phyloP scores from a whole-genome alignment of 2,113 vertebrate genomes.

The Hemicordylus capensis region DNA sequence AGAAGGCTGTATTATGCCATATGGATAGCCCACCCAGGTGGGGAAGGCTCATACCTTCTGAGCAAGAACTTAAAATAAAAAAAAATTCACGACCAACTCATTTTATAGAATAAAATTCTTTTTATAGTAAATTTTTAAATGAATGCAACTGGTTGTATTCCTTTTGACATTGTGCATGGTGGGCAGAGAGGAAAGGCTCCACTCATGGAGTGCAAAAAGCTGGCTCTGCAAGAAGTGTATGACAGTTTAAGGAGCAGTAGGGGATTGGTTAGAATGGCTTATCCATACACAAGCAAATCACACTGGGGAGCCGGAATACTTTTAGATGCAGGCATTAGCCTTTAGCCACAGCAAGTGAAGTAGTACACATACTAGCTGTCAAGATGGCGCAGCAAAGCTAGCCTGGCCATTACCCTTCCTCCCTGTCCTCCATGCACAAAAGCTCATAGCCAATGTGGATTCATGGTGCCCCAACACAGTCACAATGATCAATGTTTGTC shows the following conservation, averaged over 20 bases:
- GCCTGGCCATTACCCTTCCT: neutral
- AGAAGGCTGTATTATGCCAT: neutral
- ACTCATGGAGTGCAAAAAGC: neutral
- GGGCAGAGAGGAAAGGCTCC: neutral
- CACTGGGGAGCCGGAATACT: neutral
- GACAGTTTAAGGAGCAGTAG: neutral
- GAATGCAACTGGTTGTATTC: conserved; percentile 35
- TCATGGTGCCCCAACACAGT: conserved; percentile 12
- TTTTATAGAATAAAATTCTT: conserved; percentile 7
- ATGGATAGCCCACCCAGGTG: no score
- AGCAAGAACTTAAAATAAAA: no score
- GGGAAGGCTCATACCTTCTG: conserved; percentile 1
- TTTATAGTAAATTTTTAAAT: conserved; percentile 27
- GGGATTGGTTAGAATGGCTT: neutral
- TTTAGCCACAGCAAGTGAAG: neutral
- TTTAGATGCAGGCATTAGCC: neutral
- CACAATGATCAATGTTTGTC: conserved; percentile 23
- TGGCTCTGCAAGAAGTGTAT: neutral
- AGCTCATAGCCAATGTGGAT: conserved; percentile 26
- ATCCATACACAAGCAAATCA: neutral
- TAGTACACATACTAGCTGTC: conserved; percentile 15
- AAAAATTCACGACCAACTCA: neutral
- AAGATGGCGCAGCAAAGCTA: neutral
- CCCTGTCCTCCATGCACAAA: no score
- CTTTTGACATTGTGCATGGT: neutral